Conservation (phyloP, 64 coral and sea anemone species). For the Montipora foliosa region DNA sequence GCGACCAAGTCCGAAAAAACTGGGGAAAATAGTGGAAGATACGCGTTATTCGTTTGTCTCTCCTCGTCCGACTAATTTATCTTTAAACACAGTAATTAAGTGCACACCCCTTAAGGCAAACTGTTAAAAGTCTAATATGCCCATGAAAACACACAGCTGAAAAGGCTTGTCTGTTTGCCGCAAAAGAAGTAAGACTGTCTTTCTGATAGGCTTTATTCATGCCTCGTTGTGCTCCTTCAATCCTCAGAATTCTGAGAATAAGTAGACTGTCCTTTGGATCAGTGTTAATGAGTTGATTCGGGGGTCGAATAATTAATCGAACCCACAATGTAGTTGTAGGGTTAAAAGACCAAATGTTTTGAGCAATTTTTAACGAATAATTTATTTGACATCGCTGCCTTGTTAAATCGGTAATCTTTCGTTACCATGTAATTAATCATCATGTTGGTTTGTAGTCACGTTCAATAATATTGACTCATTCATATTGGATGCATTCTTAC, state of each 20-base stretch:
- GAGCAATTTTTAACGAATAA: no score
- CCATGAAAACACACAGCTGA: background rate
- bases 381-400: no score
- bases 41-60: no score
- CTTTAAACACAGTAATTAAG: background rate
- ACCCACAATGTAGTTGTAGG: no score
- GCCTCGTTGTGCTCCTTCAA: background rate
- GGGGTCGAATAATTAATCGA: no score
- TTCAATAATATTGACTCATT: slow-evolving; percentile 5
- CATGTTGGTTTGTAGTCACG: background rate
- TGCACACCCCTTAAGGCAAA: no score
- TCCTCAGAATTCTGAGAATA: background rate
- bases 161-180: background rate
- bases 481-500: background rate
- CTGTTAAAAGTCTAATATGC: background rate
- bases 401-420: no score
- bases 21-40: no score
- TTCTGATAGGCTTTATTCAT: background rate
- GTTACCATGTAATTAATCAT: no score
- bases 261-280: background rate
- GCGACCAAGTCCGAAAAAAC: background rate
- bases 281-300: background rate
- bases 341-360: no score
- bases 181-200: background rate
- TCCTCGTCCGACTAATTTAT: background rate